Evolutionary conservation across 2,888 invertebrate genomes (phyloP).

Genomic region (Stenoptilia bipunctidactyla): DNA sequence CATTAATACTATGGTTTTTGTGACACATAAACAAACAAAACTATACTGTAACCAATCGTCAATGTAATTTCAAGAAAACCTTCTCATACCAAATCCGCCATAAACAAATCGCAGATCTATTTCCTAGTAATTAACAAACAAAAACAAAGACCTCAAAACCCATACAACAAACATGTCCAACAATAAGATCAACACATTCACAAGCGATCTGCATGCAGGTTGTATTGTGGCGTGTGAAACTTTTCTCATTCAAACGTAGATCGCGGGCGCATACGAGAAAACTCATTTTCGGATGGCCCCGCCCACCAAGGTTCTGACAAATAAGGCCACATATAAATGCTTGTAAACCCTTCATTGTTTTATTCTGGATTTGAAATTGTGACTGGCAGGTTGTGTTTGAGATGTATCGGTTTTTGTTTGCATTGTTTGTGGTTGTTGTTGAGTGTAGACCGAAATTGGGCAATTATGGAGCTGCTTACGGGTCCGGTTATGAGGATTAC

Average conservation of each 20-base stretch:
- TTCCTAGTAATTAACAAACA: no score
- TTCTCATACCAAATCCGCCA: no score
- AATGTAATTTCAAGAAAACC: no score
- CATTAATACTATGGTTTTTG: no score
- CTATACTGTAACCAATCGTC: no score
- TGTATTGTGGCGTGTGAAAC: slow-evolving; percentile 51
- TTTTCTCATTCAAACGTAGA: slow-evolving; percentile 47
- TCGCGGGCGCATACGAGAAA: slow-evolving; percentile 36
- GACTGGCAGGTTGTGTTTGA: slow-evolving; percentile 32
- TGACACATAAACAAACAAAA: no score
- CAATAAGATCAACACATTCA: slow-evolving; percentile 15
- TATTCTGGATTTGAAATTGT: slow-evolving; percentile 44
- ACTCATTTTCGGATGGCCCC: slow-evolving; percentile 55
- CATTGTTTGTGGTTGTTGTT: slow-evolving; percentile 26
- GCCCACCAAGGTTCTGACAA: slow-evolving; percentile 47
- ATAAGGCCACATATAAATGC: slow-evolving; percentile 67
- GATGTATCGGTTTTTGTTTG: slow-evolving; percentile 28
- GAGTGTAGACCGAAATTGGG: slow-evolving; percentile 29
- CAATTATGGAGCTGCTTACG: slow-evolving; percentile 38
- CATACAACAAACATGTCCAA: no score
- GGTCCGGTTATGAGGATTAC: slow-evolving; percentile 65
- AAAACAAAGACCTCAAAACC: no score
- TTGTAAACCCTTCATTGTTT: slow-evolving; percentile 44
- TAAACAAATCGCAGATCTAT: no score
- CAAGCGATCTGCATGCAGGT: slow-evolving; percentile 37